A percentile compares a stretch with the other conserved stretches of the same genome.
These are phyloP conservation scores for Zapornia atra DNA, from an alignment of 2,113 vertebrate genomes.

Conservation along the genomic window DNA sequence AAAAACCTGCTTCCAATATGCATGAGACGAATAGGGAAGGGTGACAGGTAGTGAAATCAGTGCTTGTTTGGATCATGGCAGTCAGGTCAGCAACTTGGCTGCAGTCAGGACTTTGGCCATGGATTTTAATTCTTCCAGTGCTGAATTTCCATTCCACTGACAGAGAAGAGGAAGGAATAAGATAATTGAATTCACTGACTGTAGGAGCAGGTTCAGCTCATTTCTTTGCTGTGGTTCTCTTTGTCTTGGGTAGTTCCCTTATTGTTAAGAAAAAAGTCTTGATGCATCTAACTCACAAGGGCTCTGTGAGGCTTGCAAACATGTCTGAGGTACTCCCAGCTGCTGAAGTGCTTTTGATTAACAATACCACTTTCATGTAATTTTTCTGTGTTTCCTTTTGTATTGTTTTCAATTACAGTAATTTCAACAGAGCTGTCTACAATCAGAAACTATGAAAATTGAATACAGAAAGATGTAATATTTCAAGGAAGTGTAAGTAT, in stretches of 20 bases:
- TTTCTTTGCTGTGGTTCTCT: not conserved
- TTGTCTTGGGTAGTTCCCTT: not conserved
- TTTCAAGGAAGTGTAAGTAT: not conserved
- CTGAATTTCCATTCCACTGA: not conserved
- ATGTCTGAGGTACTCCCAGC: not conserved
- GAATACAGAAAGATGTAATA: not conserved
- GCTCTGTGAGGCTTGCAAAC: not conserved
- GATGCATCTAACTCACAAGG: not conserved
- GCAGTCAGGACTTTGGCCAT: not conserved
- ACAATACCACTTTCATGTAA: not conserved
- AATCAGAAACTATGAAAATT: not conserved
- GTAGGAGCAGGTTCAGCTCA: not conserved
- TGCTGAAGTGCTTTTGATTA: not conserved
- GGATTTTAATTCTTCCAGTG: not conserved
- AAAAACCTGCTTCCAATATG: accelerated
- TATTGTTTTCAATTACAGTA: slow-evolving; percentile 3
- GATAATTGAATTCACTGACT: not conserved
- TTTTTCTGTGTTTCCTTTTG: slow-evolving; percentile 2
- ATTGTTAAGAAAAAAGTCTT: not conserved
- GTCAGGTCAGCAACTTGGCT: accelerated
- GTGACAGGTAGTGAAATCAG: not conserved
- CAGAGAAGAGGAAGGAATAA: not conserved
- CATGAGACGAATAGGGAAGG: not conserved
- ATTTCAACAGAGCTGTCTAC: not conserved
- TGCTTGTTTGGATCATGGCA: accelerated